Evolutionary conservation across 1,140 invertebrate genomes (phyloP).

Genomic region (Drosophila pruinosa): DNA sequence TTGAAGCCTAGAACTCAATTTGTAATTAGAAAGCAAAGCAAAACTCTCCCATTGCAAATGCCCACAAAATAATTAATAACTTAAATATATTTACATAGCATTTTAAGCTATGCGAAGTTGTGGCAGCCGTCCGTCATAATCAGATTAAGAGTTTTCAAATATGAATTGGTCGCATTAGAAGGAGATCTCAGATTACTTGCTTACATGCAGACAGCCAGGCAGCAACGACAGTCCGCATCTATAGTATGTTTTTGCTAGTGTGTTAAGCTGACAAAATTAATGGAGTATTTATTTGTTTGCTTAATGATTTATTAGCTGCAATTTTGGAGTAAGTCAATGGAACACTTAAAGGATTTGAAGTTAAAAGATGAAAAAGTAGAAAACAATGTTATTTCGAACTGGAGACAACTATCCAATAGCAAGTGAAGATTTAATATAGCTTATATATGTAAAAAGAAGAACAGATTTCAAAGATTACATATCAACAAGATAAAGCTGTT

Average conservation of each 20-base stretch:
- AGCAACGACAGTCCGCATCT: neutral
- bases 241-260: neutral
- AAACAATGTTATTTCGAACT: no score
- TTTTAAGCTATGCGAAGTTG: constrained; percentile 31
- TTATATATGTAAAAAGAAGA: no score
- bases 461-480: neutral
- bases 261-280: constrained; percentile 75
- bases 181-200: constrained; percentile 27
- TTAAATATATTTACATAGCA: constrained; percentile 70
- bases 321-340: constrained; percentile 20
- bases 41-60: constrained; percentile 32
- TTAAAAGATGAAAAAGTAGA: neutral
- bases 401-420: no score
- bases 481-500: no score
- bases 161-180: constrained; percentile 72
- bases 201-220: neutral
- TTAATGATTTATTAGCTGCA: constrained; percentile 73
- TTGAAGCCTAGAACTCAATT: constrained; percentile 16
- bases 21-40: constrained; percentile 55
- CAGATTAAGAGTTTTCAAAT: constrained; percentile 72
- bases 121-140: constrained; percentile 50
- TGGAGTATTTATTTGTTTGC: constrained; percentile 76
- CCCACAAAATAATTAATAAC: constrained; percentile 74
- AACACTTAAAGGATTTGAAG: neutral
- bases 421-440: no score